Base-by-base conservation (phyloP, 2,113 vertebrate genomes). In the Athene cunicularia region DNA sequence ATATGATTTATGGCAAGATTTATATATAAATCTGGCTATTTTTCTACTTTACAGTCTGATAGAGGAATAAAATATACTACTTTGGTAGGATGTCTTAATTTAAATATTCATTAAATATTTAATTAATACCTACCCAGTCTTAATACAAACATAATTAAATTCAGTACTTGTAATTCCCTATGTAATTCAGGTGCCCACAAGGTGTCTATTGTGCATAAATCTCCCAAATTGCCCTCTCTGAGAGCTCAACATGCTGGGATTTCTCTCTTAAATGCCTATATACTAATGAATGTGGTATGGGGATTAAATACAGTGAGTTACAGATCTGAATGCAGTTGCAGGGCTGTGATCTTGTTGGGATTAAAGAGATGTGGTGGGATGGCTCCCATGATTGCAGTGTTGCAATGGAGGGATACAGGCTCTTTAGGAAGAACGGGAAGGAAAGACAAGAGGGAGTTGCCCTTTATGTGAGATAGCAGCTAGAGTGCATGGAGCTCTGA, bases 401-500 rank as follows among this genome's bases (percentile, higher is more conserved):
- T 60, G 45, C 33, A 80, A 6, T 6, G 21, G n/a, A 45, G 4
- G 9, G 28, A 26, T 50, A 35, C 11, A 82, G 28, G 26, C 15
- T n/a, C 37, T 64, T 70, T 64, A 10, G 35, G 45, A 80, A 70
- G 21, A 7, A n/a, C 13, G 7, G 12, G 19, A 83, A 43, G 7
- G 37, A 20, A 68, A 58, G 14, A 22, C 24, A 58, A 77, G 18
- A 30, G 8, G 12, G 21, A 62, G 15, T 23, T 73, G 26, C 12
- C 4, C 9, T 66, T 67, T 30, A 35, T 24, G 15, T 59, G 20
- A 59, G 12, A 41, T 13, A 43, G 13, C 45, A 66, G 9, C 24
- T 67, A 7, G 28, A 72, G 35, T 1, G 0, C 10, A 1, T 35
- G 50, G 15, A 63, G 4, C 13, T 39, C 37, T 0, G 0, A 28